phyloP scores from a whole-genome alignment of 2,888 invertebrate genomes.

The Mycalesis mineus region DNA sequence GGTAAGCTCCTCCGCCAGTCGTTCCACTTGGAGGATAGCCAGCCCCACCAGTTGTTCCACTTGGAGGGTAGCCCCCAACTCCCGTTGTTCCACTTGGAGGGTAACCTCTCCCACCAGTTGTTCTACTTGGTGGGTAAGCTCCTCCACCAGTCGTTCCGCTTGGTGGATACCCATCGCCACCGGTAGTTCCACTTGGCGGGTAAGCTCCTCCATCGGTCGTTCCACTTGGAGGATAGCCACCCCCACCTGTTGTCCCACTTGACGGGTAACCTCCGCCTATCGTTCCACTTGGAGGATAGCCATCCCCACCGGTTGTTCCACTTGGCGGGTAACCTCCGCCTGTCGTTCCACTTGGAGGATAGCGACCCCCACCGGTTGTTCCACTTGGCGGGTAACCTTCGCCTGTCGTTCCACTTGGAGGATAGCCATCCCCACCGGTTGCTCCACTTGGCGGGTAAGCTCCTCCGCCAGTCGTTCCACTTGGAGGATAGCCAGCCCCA shows the following conservation, averaged over 20 bases:
- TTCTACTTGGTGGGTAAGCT: background rate
- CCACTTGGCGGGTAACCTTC: conserved; percentile 9
- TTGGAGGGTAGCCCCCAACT: background rate
- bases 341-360: conserved; percentile 14
- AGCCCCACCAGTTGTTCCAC: background rate
- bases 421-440: background rate
- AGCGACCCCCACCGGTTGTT: conserved; percentile 6
- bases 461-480: background rate
- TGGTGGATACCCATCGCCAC: background rate
- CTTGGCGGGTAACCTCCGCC: conserved; percentile 3
- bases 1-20: background rate
- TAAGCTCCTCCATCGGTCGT: background rate
- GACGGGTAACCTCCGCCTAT: background rate
- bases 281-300: background rate
- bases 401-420: background rate
- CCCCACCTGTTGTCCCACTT: background rate
- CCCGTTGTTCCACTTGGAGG: background rate
- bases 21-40: background rate
- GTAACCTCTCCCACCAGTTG: background rate
- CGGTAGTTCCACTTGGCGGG: background rate
- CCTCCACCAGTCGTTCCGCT: background rate
- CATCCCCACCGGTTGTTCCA: background rate
- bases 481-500: background rate
- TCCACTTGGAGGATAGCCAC: background rate
- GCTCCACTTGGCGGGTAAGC: background rate